A percentile compares a stretch with the other conserved stretches of the same genome.
Evolutionary conservation across 64 coral and sea anemone species (phyloP).

Genomic region (Acropora yongei): DNA sequence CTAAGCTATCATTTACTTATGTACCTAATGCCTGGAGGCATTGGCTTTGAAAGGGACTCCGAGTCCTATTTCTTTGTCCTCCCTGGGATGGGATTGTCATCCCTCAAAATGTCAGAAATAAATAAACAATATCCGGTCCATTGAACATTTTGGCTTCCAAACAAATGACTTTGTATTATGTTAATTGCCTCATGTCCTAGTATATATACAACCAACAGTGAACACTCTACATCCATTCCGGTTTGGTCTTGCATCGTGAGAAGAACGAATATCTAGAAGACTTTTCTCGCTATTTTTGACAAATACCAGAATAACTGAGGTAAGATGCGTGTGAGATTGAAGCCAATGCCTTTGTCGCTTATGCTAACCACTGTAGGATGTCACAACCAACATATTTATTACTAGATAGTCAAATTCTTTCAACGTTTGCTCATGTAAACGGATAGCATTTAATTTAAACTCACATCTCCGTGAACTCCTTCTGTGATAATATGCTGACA

Average conservation of each 20-base stretch:
- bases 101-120: too few species aligned
- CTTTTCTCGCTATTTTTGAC: too few species aligned
- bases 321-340: too few species aligned
- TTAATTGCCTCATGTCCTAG: not conserved
- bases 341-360: not conserved
- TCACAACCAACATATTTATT: not conserved
- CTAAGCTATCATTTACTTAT: not conserved
- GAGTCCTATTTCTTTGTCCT: too few species aligned
- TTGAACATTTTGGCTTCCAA: not conserved
- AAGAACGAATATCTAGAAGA: too few species aligned
- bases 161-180: not conserved
- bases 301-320: too few species aligned
- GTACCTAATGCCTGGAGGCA: not conserved
- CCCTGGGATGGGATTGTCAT: too few species aligned
- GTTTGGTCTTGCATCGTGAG: too few species aligned
- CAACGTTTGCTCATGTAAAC: not conserved
- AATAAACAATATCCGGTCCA: not conserved
- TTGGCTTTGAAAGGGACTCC: too few species aligned
- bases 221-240: not conserved
- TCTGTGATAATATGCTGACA: not conserved
- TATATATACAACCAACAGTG: not conserved
- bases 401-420: not conserved
- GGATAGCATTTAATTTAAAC: not conserved
- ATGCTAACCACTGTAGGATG: not conserved
- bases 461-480: not conserved